Evolutionary conservation across 92 coral and sea anemone species (phyloP).

Genomic region (Pocillopora grandis): DNA sequence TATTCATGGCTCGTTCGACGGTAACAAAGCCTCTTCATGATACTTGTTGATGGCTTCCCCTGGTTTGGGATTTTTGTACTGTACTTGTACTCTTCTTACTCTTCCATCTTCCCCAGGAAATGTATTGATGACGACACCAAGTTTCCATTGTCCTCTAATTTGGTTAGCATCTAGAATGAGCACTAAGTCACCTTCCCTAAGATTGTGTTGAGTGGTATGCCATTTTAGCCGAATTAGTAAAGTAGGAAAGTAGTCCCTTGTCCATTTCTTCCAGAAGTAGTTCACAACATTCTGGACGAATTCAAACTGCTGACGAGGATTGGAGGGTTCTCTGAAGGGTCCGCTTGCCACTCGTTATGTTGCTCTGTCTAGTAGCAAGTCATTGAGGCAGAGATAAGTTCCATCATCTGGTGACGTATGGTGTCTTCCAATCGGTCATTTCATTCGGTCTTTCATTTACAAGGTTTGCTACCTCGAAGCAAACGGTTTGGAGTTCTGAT

Average conservation of each 20-base stretch:
- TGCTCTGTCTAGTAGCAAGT: constrained; percentile 35
- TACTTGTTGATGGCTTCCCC: constrained; percentile 17
- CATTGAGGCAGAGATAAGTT: constrained; percentile 43
- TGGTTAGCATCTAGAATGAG: too few relatives aligned
- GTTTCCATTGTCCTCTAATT: too few relatives aligned
- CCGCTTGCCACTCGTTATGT: constrained; percentile 55
- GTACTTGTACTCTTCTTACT: too few relatives aligned
- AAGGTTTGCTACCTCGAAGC: constrained; percentile 52
- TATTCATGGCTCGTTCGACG: constrained; percentile 30
- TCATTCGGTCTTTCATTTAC: constrained; percentile 36
- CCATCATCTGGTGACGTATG: constrained; percentile 45
- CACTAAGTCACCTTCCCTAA: too few relatives aligned
- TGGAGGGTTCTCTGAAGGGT: constrained; percentile 46
- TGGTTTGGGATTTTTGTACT: constrained; percentile 14
- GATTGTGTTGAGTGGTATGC: too few relatives aligned
- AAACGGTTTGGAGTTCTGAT: constrained; percentile 54
- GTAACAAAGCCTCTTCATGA: constrained; percentile 19
- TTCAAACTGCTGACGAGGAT: constrained; percentile 16
- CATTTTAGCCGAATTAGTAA: too few relatives aligned
- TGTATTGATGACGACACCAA: too few relatives aligned
- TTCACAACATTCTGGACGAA: background rate
- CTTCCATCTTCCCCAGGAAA: too few relatives aligned
- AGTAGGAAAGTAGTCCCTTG: too few relatives aligned
- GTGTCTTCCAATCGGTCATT: constrained; percentile 49
- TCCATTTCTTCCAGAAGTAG: background rate